A percentile compares a stretch with the other conserved stretches of the same genome.
These are phyloP conservation scores for Labroides dimidiatus DNA, from an alignment of 2,797 vertebrate genomes.

Conservation along the genomic window DNA sequence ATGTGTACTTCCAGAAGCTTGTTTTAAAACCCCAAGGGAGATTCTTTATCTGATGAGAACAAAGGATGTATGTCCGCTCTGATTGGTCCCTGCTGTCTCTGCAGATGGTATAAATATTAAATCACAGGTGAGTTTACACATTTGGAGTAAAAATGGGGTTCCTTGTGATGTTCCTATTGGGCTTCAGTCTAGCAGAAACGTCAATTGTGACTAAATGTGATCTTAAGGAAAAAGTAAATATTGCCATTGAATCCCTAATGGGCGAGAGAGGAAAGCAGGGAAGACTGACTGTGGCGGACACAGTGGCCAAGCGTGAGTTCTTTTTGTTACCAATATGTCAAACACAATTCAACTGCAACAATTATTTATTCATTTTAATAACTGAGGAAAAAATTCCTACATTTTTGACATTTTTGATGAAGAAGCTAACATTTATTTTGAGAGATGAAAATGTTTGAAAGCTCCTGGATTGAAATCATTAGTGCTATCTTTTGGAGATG, in stretches of 20 bases:
- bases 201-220: slow-evolving; percentile 41
- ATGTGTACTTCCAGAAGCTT: no score
- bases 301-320: slow-evolving; percentile 53
- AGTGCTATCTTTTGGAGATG: no score
- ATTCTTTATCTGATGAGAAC: slow-evolving; percentile 26
- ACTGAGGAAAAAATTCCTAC: no score
- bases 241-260: background rate
- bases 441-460: no score
- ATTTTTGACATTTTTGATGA: no score
- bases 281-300: background rate
- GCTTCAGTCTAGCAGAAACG: slow-evolving; percentile 11
- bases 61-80: slow-evolving; percentile 5
- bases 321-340: no score
- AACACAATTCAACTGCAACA: no score
- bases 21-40: slow-evolving; percentile 7
- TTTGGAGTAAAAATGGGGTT: slow-evolving; percentile 35
- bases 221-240: slow-evolving; percentile 14
- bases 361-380: background rate
- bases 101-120: slow-evolving; percentile 11
- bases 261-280: background rate
- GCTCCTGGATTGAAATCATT: no score
- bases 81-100: background rate
- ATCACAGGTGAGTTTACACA: background rate
- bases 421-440: no score
- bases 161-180: slow-evolving; percentile 31